These are phyloP conservation scores for Sparus aurata DNA, from an alignment of 2,797 vertebrate species.

Conservation along the genomic window DNA sequence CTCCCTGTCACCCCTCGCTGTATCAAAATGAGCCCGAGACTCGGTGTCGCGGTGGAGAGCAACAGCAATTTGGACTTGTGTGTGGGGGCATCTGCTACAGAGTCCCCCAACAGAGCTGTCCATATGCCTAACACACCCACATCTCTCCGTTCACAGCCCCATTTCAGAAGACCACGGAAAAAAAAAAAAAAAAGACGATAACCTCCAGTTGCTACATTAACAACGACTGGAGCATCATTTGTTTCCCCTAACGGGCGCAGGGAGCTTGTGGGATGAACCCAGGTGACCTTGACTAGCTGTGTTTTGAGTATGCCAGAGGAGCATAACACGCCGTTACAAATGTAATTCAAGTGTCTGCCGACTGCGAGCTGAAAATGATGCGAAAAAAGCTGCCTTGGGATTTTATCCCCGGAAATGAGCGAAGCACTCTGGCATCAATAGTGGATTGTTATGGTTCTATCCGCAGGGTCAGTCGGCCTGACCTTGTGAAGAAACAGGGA, in stretches of 20 bases:
- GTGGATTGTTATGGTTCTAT: constrained; percentile 48
- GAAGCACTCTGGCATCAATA: constrained; percentile 27
- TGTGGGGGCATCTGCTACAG: constrained; percentile 28
- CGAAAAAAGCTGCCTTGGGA: constrained; percentile 57
- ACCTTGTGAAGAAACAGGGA: constrained; percentile 55
- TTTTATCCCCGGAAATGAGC: constrained; percentile 50
- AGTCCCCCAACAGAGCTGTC: constrained; percentile 25
- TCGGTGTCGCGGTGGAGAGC: constrained; percentile 29
- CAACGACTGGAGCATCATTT: constrained; percentile 23
- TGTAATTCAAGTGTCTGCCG: constrained; percentile 55
- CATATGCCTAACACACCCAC: constrained; percentile 35
- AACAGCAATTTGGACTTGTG: constrained; percentile 34
- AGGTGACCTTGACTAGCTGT: constrained; percentile 56
- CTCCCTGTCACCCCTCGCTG: constrained; percentile 22
- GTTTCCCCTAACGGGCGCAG: constrained; percentile 38
- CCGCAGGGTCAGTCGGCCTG: constrained; percentile 41
- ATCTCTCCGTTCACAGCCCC: neutral
- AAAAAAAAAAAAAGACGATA: constrained; percentile 17
- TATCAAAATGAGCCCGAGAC: constrained; percentile 25
- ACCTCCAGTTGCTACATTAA: constrained; percentile 24
- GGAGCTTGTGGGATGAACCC: constrained; percentile 25
- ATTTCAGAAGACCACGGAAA: constrained; percentile 44
- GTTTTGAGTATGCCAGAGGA: constrained; percentile 41
- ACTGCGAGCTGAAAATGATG: constrained; percentile 33
- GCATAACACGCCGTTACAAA: constrained; percentile 55